phyloP scores from a whole-genome alignment of 2,888 invertebrate species.

The Nomada goodeniana region DNA sequence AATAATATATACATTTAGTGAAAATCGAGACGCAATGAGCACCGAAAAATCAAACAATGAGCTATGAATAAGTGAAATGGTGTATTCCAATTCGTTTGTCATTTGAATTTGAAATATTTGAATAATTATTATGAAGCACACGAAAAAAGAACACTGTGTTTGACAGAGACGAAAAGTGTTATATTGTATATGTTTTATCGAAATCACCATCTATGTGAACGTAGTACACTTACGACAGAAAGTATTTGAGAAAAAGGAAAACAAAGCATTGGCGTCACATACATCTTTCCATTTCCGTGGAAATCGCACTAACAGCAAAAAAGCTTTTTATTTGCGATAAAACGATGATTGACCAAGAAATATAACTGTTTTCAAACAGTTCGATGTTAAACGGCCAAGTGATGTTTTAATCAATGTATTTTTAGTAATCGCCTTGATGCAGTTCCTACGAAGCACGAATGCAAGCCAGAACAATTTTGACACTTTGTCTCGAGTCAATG shows the following conservation, averaged over 20 bases:
- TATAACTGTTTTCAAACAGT: conserved; percentile 3
- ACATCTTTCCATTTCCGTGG: conserved; percentile 57
- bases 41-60: neutral
- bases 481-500: conserved; percentile 76
- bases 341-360: conserved; percentile 32
- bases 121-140: neutral
- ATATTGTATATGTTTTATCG: conserved; percentile 20
- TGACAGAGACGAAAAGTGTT: neutral
- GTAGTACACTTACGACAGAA: conserved; percentile 28
- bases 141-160: neutral
- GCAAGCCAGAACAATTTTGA: conserved; percentile 67
- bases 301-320: conserved; percentile 27
- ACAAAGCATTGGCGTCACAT: conserved; percentile 68
- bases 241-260: conserved; percentile 54
- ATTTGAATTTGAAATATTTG: conserved; percentile 16
- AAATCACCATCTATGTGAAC: conserved; percentile 32
- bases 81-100: neutral
- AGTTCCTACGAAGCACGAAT: conserved; percentile 23
- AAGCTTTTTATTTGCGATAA: conserved; percentile 25
- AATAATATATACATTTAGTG: conserved; percentile 7
- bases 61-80: neutral
- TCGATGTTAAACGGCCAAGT: neutral
- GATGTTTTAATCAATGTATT: conserved; percentile 23
- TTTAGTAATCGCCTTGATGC: conserved; percentile 9
- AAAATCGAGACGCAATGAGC: conserved; percentile 11